Evolutionary conservation across 2,888 invertebrate genomes (phyloP).

Genomic region (Apocheima hispidaria): DNA sequence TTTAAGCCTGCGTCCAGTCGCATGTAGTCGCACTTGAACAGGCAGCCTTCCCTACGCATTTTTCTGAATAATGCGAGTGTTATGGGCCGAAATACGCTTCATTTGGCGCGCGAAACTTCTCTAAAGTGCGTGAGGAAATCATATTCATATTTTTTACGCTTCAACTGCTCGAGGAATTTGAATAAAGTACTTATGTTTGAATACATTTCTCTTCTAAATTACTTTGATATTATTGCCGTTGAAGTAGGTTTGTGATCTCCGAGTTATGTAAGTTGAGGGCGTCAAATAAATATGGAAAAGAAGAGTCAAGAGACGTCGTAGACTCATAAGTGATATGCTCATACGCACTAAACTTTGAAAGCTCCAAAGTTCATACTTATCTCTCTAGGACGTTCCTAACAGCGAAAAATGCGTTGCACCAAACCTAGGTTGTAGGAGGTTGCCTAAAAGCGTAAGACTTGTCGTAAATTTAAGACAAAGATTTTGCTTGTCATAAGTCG

Average conservation of each 20-base stretch:
- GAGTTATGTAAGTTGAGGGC: slow-evolving; percentile 15
- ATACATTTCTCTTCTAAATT: slow-evolving; percentile 49
- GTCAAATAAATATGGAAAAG: slow-evolving; percentile 1
- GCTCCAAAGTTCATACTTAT: too few species aligned
- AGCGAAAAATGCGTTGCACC: too few species aligned
- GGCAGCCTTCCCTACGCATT: slow-evolving; percentile 38
- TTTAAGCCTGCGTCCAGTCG: background rate
- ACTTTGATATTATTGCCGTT: slow-evolving; percentile 44
- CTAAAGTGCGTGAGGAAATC: slow-evolving; percentile 79
- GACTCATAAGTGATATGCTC: too few species aligned
- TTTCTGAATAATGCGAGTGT: slow-evolving; percentile 81
- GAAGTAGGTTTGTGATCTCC: slow-evolving; percentile 28
- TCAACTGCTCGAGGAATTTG: slow-evolving; percentile 81
- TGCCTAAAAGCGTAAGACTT: too few species aligned
- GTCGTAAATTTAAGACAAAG: too few species aligned
- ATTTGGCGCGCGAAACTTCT: slow-evolving; percentile 81
- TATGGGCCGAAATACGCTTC: slow-evolving; percentile 84
- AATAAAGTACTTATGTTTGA: slow-evolving; percentile 66
- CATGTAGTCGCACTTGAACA: slow-evolving; percentile 26
- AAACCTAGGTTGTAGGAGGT: too few species aligned
- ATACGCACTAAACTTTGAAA: too few species aligned
- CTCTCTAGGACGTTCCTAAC: too few species aligned
- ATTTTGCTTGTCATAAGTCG: too few species aligned
- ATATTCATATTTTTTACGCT: slow-evolving; percentile 85
- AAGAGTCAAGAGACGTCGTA: too few species aligned